These are phyloP conservation scores for Dipus sagitta DNA, from an alignment of 2,797 vertebrate species.

Conservation along the genomic window DNA sequence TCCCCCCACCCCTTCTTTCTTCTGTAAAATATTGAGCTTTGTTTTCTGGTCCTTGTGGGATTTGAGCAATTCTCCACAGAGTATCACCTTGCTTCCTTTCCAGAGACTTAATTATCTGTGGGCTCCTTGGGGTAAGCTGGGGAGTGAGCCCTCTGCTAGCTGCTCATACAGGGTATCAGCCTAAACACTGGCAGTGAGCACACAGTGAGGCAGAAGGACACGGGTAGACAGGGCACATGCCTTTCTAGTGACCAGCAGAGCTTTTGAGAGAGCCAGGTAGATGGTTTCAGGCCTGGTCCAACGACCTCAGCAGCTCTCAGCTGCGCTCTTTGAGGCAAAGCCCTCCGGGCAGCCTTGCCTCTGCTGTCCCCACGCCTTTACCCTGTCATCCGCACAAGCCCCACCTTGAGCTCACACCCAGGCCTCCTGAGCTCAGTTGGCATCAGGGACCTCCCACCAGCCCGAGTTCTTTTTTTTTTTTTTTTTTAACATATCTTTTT, in stretches of 20 bases:
- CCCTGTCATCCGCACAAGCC: no score
- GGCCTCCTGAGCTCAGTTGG: neutral
- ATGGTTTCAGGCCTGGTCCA: neutral
- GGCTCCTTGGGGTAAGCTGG: fast-evolving
- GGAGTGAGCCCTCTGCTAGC: constrained; percentile 57
- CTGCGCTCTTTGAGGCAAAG: neutral
- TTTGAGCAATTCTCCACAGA: neutral
- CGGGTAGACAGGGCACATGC: fast-evolving
- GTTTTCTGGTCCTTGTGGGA: neutral
- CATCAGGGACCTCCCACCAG: neutral
- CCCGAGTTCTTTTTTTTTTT: neutral
- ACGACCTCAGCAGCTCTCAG: neutral
- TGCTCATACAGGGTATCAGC: no score
- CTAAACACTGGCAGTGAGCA: fast-evolving
- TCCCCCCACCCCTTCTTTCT: neutral
- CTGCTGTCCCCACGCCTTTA: no score
- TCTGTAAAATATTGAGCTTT: neutral
- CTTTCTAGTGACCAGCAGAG: neutral
- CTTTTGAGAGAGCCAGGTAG: neutral
- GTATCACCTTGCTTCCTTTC: neutral
- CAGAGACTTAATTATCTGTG: neutral
- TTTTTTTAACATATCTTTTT: no score
- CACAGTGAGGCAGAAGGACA: fast-evolving
- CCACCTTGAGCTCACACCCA: neutral
- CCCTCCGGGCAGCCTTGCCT: fast-evolving